Evolutionary conservation across 1,140 invertebrate genomes (phyloP).

Genomic region (Sarcophaga bullata): DNA sequence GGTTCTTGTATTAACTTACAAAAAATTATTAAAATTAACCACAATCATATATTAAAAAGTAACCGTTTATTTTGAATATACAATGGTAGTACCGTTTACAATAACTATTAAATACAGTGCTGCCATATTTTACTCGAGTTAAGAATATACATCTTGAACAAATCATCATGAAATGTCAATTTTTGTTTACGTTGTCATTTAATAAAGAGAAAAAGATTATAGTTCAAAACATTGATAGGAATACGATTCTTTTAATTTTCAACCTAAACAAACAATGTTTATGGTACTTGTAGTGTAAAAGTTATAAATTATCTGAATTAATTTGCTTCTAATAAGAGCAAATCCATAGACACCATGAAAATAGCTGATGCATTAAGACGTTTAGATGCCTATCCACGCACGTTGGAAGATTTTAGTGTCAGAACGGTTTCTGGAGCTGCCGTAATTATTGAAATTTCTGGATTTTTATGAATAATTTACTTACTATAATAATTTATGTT

Average conservation of each 20-base stretch:
- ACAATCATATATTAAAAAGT: too few species aligned
- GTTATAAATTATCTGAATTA: not conserved
- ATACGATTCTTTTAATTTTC: not conserved
- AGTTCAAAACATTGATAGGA: not conserved
- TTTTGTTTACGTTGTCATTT: slow-evolving; percentile 22
- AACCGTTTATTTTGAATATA: too few species aligned
- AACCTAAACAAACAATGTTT: not conserved
- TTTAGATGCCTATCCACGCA: slow-evolving; percentile 97
- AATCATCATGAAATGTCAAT: not conserved
- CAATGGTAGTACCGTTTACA: too few species aligned
- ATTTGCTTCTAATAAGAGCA: not conserved
- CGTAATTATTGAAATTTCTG: slow-evolving; percentile 68
- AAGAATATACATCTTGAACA: too few species aligned
- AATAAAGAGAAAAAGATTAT: not conserved
- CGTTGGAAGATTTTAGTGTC: slow-evolving; percentile 93
- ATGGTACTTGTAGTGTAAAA: not conserved
- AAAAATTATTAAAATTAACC: too few species aligned
- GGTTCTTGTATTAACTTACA: too few species aligned
- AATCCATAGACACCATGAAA: slow-evolving; percentile 51
- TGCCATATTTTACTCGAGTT: too few species aligned
- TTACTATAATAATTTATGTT: slow-evolving; percentile 63
- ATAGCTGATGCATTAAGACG: slow-evolving; percentile 71
- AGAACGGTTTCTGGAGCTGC: slow-evolving; percentile 95
- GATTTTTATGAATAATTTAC: slow-evolving; percentile 28
- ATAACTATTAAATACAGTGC: too few species aligned